Base-by-base conservation (phyloP, 2,888 invertebrate genomes). In the Scotopteryx bipunctaria region DNA sequence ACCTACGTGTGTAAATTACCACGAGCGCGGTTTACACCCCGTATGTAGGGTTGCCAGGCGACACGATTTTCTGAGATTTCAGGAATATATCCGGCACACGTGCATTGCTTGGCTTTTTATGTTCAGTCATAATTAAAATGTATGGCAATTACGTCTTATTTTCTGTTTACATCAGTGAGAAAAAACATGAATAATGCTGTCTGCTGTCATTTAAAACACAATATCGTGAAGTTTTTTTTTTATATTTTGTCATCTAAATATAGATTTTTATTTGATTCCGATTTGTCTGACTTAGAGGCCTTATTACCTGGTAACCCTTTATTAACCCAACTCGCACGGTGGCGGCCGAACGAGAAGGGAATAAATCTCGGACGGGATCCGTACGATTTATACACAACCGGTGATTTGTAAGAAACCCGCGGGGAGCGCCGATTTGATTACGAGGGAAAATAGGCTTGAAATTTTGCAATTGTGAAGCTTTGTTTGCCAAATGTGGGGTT, bases 381-480 rank as follows among this genome's bases (percentile, higher is more conserved):
- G 69, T 69, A 71, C 82, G 82, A 83, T 86, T 86, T 83, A 83
- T 81, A 83, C 80, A 78, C 81, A 78, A 76, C 78, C 76, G 78
- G 80, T 83, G 81, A 86, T 83, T 82, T 82, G 83, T 81, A 83
- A 81, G 77, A 80, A 81, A 74, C 72, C 83, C 71, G 71, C 63
- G 55, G 79, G 78, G 80, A 77, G 67, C 75, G 72, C 72, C 71
- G 70, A 74, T 81, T 76, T 76, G 74, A 76, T 78, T 77, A 73
- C 67, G 69, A 54, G 59, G 63, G 71, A 72, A 75, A 78, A 77
- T 73, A 71, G 68, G 70, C 70, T 67, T 72, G 69, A 74, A 74
- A 73, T 74, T 78, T 77, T 73, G 60, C 69, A 66, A 69, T 70
- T 76, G 64, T 71, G 70, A 69, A 67, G 61, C 67, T 66, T 62